Conservation (phyloP, 2,888 invertebrate genomes). For the Fissipunctia ypsillon region DNA sequence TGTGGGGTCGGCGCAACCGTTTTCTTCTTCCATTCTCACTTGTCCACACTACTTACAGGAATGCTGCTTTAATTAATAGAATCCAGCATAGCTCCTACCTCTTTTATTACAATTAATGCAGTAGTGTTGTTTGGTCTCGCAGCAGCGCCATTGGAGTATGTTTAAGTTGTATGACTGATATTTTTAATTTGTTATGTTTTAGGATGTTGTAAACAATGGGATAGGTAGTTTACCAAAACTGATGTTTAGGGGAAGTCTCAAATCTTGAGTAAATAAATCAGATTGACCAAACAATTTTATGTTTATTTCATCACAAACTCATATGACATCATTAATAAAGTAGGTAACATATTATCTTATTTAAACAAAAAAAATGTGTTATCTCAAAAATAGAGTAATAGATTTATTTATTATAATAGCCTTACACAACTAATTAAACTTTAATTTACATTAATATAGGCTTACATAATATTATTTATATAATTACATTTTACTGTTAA, state of each 20-base stretch:
- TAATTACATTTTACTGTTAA: constrained; percentile 81
- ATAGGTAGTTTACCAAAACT: neutral
- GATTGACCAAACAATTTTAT: constrained; percentile 82
- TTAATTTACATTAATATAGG: constrained; percentile 80
- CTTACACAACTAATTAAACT: constrained; percentile 75
- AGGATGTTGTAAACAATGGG: neutral
- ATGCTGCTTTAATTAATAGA: neutral
- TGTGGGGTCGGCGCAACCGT: neutral
- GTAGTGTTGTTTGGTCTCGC: neutral
- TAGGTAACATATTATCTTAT: constrained; percentile 73
- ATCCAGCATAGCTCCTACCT: too few species aligned
- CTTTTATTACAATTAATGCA: neutral
- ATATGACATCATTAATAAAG: constrained; percentile 78
- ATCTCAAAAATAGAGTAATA: constrained; percentile 75
- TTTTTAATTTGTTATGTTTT: neutral
- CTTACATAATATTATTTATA: constrained; percentile 72
- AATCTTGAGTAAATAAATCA: constrained; percentile 37
- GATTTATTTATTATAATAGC: constrained; percentile 78
- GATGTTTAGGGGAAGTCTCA: neutral
- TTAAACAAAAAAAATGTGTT: constrained; percentile 74
- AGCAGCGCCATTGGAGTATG: too few species aligned
- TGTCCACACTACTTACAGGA: neutral
- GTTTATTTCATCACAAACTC: constrained; percentile 86
- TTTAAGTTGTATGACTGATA: neutral
- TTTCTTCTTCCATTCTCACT: neutral